Percentiles rank a stretch among this genome's conserved stretches.
Conservation (phyloP, 2,888 invertebrate species). For the Mimumesa dahlbomi region DNA sequence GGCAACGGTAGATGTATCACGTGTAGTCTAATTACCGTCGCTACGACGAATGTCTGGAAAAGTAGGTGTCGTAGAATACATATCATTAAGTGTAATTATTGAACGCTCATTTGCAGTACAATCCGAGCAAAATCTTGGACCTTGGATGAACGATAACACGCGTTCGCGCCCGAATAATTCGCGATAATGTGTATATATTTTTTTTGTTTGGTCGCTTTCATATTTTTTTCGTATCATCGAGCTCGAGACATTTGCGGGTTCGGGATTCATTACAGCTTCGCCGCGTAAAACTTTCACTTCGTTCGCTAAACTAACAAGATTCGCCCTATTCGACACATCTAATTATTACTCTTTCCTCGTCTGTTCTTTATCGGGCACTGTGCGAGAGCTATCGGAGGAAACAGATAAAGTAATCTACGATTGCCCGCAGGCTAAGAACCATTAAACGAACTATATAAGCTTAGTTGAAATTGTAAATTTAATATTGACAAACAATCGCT, state of each 20-base stretch:
- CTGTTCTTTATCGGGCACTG: constrained; percentile 35
- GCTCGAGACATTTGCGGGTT: too few relatives aligned
- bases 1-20: background rate
- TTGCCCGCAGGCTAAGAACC: constrained; percentile 9
- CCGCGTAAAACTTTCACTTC: too few relatives aligned
- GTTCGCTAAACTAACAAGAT: too few relatives aligned
- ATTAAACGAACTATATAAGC: background rate
- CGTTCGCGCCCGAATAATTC: constrained; percentile 13
- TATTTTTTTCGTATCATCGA: too few relatives aligned
- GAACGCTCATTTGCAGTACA: background rate
- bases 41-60: background rate
- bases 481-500: too few relatives aligned
- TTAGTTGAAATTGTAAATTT: too few relatives aligned
- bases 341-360: constrained; percentile 15
- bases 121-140: constrained; percentile 11
- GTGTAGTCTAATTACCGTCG: too few relatives aligned
- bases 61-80: background rate
- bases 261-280: too few relatives aligned
- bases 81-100: background rate
- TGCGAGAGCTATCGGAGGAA: constrained; percentile 45
- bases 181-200: background rate
- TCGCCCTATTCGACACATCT: constrained; percentile 8
- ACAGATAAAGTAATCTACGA: constrained; percentile 46
- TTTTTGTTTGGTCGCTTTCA: too few relatives aligned
- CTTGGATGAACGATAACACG: constrained; percentile 13